phyloP scores from a whole-genome alignment of 2,888 invertebrate species.

The Alitta virens region DNA sequence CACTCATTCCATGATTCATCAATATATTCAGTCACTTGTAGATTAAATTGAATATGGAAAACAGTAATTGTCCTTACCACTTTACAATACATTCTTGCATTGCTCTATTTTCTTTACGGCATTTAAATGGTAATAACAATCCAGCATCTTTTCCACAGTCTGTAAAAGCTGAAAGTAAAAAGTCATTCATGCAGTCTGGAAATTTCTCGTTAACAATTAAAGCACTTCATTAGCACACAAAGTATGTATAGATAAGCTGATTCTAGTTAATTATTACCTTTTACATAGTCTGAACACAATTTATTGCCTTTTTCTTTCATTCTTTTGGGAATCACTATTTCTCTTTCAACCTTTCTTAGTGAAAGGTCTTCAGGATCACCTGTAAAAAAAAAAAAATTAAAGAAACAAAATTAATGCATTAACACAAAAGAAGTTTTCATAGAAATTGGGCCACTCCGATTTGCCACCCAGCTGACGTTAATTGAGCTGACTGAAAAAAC shows the following conservation, averaged over 20 bases:
- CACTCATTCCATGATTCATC: too few species aligned
- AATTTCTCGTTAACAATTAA: background rate
- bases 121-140: slow-evolving; percentile 72
- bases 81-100: slow-evolving; percentile 70
- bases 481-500: too few species aligned
- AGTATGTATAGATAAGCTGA: background rate
- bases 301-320: slow-evolving; percentile 78
- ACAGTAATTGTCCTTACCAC: slow-evolving; percentile 61
- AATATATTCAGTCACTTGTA: too few species aligned
- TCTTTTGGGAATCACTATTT: slow-evolving; percentile 84
- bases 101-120: slow-evolving; percentile 69
- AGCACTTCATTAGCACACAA: background rate
- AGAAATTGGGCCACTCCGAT: too few species aligned
- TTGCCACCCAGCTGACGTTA: too few species aligned
- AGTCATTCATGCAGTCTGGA: slow-evolving; percentile 12
- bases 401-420: too few species aligned
- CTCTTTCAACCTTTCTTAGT: slow-evolving; percentile 83
- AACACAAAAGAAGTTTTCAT: too few species aligned
- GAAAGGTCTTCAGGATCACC: slow-evolving; percentile 81
- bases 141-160: slow-evolving; percentile 71
- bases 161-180: slow-evolving; percentile 59
- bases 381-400: slow-evolving; percentile 46
- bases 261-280: too few species aligned
- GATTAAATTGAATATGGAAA: too few species aligned
- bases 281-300: slow-evolving; percentile 73